A percentile compares a stretch with the other conserved stretches of the same genome.
These are phyloP conservation scores for Luffia ferchaultella DNA, from an alignment of 2,888 invertebrate genomes.

Conservation along the genomic window DNA sequence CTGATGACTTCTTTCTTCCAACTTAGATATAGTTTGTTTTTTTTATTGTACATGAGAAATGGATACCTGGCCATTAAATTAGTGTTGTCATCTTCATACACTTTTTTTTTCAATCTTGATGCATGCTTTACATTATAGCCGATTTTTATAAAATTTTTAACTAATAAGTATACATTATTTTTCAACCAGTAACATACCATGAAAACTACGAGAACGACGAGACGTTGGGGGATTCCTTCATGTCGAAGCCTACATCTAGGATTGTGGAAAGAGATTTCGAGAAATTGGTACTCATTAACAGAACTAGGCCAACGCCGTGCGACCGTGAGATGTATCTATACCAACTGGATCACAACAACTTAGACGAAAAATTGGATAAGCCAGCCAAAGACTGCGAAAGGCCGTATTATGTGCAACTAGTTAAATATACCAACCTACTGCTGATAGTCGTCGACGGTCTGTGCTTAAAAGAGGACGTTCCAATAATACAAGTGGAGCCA, in stretches of 20 bases:
- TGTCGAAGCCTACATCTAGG: conserved; percentile 47
- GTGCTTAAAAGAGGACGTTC: conserved; percentile 61
- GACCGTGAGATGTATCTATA: conserved; percentile 76
- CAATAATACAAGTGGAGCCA: conserved; percentile 43
- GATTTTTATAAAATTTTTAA: no score
- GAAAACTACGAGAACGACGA: conserved; percentile 59
- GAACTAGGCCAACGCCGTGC: conserved; percentile 86
- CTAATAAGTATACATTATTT: neutral
- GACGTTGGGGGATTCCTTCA: conserved; percentile 42
- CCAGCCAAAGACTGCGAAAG: conserved; percentile 48
- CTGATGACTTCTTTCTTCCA: no score
- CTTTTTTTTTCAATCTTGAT: no score
- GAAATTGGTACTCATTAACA: conserved; percentile 71
- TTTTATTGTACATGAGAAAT: no score
- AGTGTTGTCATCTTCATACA: no score
- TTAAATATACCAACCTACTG: conserved; percentile 81
- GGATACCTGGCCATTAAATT: no score
- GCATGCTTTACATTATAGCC: no score
- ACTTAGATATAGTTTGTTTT: no score
- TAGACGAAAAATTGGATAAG: conserved; percentile 57
- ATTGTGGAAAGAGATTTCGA: conserved; percentile 68
- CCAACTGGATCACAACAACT: conserved; percentile 53
- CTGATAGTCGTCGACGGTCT: conserved; percentile 77
- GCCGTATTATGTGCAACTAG: conserved; percentile 77
- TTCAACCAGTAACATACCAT: conserved; percentile 31